Percentiles rank a stretch among this genome's conserved stretches.
Conservation (phyloP, 1,140 invertebrate genomes). For the Bombus turneri region DNA sequence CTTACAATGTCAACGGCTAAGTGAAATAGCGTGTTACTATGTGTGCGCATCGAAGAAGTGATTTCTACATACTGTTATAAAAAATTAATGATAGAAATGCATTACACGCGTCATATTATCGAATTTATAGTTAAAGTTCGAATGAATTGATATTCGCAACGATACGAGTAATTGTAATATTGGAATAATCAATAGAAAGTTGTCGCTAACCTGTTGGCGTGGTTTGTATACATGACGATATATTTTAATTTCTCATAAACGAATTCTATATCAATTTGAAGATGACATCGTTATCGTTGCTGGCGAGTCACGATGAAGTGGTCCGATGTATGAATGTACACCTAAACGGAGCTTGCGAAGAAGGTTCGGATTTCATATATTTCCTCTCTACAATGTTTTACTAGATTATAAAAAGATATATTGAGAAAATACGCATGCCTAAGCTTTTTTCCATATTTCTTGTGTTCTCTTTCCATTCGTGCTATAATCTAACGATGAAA, state of each 20-base stretch:
- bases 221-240: neutral
- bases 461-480: too few relatives aligned
- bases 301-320: slow-evolving; percentile 86
- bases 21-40: neutral
- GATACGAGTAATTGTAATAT: neutral
- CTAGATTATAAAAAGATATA: neutral
- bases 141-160: slow-evolving; percentile 1
- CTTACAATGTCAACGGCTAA: slow-evolving; percentile 36
- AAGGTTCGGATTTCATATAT: slow-evolving; percentile 82
- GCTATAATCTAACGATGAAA: neutral
- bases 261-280: neutral
- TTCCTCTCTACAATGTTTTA: neutral
- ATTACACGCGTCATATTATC: neutral
- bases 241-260: neutral
- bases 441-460: neutral
- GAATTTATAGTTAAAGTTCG: neutral
- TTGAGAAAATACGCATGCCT: neutral
- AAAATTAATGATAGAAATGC: slow-evolving; percentile 14
- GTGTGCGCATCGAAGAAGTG: neutral
- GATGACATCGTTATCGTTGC: slow-evolving; percentile 79
- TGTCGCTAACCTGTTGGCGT: neutral
- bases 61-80: neutral
- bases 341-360: slow-evolving; percentile 86
- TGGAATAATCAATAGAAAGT: neutral
- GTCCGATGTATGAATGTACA: slow-evolving; percentile 86